Conservation (phyloP, 2,113 vertebrate genomes). For the Apistogramma diplotaenia region DNA sequence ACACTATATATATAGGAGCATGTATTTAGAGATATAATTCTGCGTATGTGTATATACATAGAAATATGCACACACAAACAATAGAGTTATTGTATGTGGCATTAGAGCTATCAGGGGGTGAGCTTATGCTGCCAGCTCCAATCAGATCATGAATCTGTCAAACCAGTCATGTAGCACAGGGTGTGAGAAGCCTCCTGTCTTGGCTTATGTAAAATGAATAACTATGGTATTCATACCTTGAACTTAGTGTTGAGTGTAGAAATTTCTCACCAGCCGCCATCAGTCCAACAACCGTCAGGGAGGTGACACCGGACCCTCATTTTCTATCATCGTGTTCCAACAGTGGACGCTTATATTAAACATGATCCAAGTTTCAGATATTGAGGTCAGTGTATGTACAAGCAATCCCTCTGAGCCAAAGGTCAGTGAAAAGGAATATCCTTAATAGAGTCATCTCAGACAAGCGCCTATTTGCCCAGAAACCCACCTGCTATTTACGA, state of each 20-base stretch:
- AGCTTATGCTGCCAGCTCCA: slow-evolving; percentile 21
- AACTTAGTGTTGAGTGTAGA: not conserved
- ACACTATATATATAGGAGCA: no score
- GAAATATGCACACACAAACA: not conserved
- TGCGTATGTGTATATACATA: no score
- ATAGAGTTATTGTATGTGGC: not conserved
- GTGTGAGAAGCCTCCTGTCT: not conserved
- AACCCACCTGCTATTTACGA: no score
- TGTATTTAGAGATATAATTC: slow-evolving; percentile 10
- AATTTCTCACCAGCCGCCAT: not conserved
- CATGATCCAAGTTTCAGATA: not conserved
- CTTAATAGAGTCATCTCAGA: not conserved
- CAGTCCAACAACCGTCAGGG: no score
- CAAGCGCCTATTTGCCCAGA: not conserved
- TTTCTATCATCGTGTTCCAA: not conserved
- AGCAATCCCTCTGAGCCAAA: not conserved
- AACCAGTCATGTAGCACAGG: not conserved
- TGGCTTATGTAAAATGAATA: not conserved
- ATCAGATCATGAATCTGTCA: not conserved
- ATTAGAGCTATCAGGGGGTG: slow-evolving; percentile 12
- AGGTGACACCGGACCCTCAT: not conserved
- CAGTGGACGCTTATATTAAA: not conserved
- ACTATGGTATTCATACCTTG: not conserved
- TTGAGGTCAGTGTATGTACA: not conserved
- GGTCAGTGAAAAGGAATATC: not conserved